Evolutionary conservation across 2,113 vertebrate genomes (phyloP).

Genomic region (Protobothrops mucrosquamatus): DNA sequence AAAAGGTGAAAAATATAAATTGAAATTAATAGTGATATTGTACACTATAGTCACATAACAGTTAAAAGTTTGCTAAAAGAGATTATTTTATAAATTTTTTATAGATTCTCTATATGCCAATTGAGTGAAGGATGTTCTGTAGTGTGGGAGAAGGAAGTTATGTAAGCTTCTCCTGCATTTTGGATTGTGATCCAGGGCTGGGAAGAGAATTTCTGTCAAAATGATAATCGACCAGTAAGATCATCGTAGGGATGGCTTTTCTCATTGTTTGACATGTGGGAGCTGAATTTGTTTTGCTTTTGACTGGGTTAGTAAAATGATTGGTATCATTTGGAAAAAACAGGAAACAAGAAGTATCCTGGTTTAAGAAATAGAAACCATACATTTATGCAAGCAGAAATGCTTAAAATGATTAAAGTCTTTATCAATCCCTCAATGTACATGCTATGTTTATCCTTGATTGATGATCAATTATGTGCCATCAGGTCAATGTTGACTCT

Average conservation of each 20-base stretch:
- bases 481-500: not conserved
- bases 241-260: not conserved
- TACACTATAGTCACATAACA: not conserved
- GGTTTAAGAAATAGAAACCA: not conserved
- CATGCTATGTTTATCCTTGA: not conserved
- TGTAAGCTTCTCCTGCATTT: not conserved
- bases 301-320: not conserved
- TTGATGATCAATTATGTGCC: not conserved
- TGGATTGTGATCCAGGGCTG: not conserved
- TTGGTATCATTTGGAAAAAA: not conserved
- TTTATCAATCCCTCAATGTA: not conserved
- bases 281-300: not conserved
- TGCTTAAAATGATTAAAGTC: not conserved
- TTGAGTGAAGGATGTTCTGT: not conserved
- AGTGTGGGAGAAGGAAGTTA: not conserved
- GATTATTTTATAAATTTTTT: not conserved
- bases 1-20: not conserved
- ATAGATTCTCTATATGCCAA: not conserved
- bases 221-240: not conserved
- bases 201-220: not conserved
- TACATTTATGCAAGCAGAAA: not conserved
- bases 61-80: not conserved
- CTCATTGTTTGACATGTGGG: not conserved
- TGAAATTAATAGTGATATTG: not conserved
- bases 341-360: not conserved